Base-by-base conservation (phyloP, 2,113 vertebrate species). In the Oreotrochilus melanogaster region DNA sequence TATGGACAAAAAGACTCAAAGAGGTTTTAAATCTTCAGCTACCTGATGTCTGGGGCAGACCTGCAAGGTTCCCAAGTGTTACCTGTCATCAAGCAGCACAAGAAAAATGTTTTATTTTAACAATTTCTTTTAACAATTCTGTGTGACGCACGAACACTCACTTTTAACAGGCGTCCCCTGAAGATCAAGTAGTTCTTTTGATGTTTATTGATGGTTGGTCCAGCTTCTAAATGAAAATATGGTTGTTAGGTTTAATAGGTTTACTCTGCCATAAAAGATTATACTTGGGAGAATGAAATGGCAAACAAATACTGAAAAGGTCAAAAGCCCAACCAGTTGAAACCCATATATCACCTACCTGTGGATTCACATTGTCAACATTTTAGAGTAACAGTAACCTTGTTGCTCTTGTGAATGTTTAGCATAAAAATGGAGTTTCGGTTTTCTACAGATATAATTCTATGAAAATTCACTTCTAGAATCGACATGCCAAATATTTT, bases 241-340 rank as follows among this genome's bases (percentile, higher is more conserved):
- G n/a, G 53, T 87, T 91, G 79, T 95, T 94, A 94, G 86, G 83
- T 91, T 96, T 93, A 92, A 93, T 81, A 75, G 64, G 12, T 97
- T 97, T 96, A 91, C 82, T 92, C 84, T 95, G 71, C 56, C 53
- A 91, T 97, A 96, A 97, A 91, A 27, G 90, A 74, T 76, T 78
- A 84, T 33, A 89, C 61, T 75, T 87, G 84, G 64, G 79, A 89
- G 69, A 94, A 84, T 78, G 82, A 96, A 96, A 83, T 30, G 39
- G 51, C 83, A 95, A 91, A 57, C 85, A 96, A 89, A 90, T 67
- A 97, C 18, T 56, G 61, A 22, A 78, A 81, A 87, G 69, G 74
- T 81, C 75, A 76, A 60, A 62, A 94, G 62, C 58, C 15, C 79
- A 78, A 92, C 86, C 0, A 5, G 71, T 39, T 78, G 76, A 53